Evolutionary conservation across 2,797 vertebrate species (phyloP).

Genomic region (Pantherophis vulpinus): DNA sequence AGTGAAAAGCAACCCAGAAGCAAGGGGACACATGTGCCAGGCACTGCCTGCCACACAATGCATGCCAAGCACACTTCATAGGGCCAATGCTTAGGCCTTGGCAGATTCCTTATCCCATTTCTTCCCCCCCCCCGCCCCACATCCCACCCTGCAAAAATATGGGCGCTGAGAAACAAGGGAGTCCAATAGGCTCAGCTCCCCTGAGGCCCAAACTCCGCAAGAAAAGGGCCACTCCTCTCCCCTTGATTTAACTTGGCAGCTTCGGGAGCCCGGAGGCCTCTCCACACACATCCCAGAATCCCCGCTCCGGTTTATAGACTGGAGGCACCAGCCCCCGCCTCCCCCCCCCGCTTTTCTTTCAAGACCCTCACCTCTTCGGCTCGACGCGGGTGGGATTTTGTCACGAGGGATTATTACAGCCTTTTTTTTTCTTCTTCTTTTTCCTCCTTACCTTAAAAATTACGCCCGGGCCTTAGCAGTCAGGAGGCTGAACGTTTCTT

Average conservation of each 20-base stretch:
- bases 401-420: not conserved
- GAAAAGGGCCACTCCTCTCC: too few relatives aligned
- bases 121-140: too few relatives aligned
- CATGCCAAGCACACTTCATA: not conserved
- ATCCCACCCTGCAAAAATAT: not conserved
- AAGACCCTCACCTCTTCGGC: not conserved
- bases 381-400: not conserved
- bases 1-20: constrained; percentile 14
- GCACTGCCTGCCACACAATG: constrained; percentile 38
- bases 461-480: not conserved
- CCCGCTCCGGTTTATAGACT: not conserved
- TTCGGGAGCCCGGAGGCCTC: too few relatives aligned
- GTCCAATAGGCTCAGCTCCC: not conserved
- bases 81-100: not conserved
- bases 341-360: not conserved
- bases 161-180: not conserved
- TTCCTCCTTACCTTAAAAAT: not conserved
- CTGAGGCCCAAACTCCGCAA: not conserved
- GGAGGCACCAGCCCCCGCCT: not conserved
- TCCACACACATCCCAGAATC: not conserved
- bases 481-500: not conserved
- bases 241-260: not conserved
- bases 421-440: not conserved
- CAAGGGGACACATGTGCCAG: constrained; percentile 17
- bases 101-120: not conserved